Base-by-base conservation (phyloP, 1,140 invertebrate genomes). In the Bombus confusus region DNA sequence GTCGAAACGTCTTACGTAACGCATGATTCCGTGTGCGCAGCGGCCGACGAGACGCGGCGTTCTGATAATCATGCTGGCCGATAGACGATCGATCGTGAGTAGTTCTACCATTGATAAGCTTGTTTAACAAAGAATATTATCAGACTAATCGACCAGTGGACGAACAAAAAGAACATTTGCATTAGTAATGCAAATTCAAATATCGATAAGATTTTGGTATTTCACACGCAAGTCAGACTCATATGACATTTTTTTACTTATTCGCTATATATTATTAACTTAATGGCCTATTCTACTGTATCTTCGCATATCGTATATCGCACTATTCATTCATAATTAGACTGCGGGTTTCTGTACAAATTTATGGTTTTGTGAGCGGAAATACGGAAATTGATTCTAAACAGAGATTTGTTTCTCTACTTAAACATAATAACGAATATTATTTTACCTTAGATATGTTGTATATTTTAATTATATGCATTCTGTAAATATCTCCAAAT, bases 1-100 rank as follows among this genome's bases (percentile, higher is more conserved):
- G 59, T 34, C 66, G 83, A 64, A 66, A 31, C 69, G 52, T 25
- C 64, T 90, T 87, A 85, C 59, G 79, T 89, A 90, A 90, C n/a
- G 22, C n/a, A 2, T 4, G 31, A 34, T 52, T 76, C 47, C n/a
- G n/a, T n/a, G 18, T 31, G 28, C 5, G 15, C 34, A 83, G 28
- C 31, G 25, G 37, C 68, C 47, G 74, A 22, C 47, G 0, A 52
- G 47, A 52, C 47, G 37, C 37, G 37, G 3, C 31, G 25, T 76
- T 37, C 12, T 15, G 25, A 76, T 39, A 59, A 59, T 76, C 31
- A 59, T 25, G 4, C 10, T 52, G 43, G 1, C n/a, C 31, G 43
- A 52, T 74, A 13, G 31, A 74, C 25, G 18, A 12, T 18, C 41
- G 31, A 34, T 22, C n/a, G 37, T 52, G 37, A 43, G 34, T 39